phyloP scores from a whole-genome alignment of 2,888 invertebrate genomes.

The Leptarthrus brevirostris region DNA sequence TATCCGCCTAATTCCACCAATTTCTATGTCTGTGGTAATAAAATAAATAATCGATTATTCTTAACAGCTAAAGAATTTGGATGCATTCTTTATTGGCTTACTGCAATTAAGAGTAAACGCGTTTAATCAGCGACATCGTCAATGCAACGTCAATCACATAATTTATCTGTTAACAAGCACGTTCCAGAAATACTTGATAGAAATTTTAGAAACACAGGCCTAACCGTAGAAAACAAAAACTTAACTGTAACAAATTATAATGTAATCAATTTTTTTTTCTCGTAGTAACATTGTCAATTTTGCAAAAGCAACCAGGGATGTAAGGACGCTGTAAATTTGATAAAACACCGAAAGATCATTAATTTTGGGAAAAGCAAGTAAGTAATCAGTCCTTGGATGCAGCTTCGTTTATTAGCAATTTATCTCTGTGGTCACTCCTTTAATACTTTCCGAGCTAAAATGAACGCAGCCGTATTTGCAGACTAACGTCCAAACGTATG shows the following conservation, averaged over 20 bases:
- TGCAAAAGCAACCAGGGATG: conserved; percentile 1
- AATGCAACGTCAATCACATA: not conserved
- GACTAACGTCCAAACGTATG: conserved; percentile 97
- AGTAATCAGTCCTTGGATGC: not conserved
- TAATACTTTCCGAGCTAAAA: conserved; percentile 66
- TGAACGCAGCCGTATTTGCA: conserved; percentile 70
- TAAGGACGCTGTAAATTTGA: not conserved
- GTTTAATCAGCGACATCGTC: not conserved
- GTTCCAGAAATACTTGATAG: too few relatives aligned
- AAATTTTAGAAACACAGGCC: too few relatives aligned
- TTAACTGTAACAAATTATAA: conserved; percentile 13
- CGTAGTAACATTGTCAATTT: conserved; percentile 32
- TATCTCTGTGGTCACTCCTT: conserved; percentile 64
- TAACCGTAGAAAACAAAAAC: conserved; percentile 10
- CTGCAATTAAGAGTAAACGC: not conserved
- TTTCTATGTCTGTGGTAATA: conserved; percentile 14
- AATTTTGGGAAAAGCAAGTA: not conserved
- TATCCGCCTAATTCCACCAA: conserved; percentile 7
- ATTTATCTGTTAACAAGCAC: not conserved
- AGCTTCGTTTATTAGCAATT: conserved; percentile 63
- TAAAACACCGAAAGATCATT: not conserved
- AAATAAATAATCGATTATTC: conserved; percentile 38
- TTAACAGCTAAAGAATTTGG: conserved; percentile 19
- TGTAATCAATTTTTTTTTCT: not conserved
- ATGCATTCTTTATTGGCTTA: conserved; percentile 9